A percentile compares a stretch with the other conserved stretches of the same genome.
These are phyloP conservation scores for Erebia epiphron DNA, from an alignment of 2,888 invertebrate species.

Conservation along the genomic window DNA sequence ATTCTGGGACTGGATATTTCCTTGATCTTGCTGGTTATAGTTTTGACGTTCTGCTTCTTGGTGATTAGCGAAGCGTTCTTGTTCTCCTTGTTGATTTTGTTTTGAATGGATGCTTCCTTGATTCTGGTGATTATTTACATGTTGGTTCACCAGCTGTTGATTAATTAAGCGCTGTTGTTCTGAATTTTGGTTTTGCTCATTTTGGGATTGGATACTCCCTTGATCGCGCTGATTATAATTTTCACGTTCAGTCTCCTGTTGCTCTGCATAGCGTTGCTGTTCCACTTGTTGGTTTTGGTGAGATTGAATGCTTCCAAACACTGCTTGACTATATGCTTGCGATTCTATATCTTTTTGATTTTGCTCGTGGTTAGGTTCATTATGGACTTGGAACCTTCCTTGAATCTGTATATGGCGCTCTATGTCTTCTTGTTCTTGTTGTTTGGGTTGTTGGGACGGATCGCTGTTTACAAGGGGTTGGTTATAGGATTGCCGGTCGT, in stretches of 20 bases:
- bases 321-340: constrained; percentile 1
- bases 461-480: neutral
- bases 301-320: constrained; percentile 12
- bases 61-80: neutral
- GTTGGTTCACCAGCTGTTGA: neutral
- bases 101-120: constrained; percentile 24
- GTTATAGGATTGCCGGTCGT: constrained; percentile 30
- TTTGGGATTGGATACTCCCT: neutral
- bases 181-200: constrained; percentile 8
- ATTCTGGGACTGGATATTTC: neutral
- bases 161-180: neutral
- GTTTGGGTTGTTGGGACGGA: constrained; percentile 9
- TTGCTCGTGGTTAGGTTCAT: neutral
- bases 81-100: constrained; percentile 22
- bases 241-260: neutral
- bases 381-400: constrained; percentile 1
- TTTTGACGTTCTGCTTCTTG: neutral
- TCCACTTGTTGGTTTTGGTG: constrained; percentile 33
- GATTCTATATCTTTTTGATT: neutral
- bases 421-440: constrained; percentile 37
- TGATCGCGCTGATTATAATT: neutral
- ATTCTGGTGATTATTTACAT: neutral
- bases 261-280: neutral
- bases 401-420: constrained; percentile 7
- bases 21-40: neutral